Conservation (phyloP, 2,113 vertebrate genomes). For the Capreolus pygargus region DNA sequence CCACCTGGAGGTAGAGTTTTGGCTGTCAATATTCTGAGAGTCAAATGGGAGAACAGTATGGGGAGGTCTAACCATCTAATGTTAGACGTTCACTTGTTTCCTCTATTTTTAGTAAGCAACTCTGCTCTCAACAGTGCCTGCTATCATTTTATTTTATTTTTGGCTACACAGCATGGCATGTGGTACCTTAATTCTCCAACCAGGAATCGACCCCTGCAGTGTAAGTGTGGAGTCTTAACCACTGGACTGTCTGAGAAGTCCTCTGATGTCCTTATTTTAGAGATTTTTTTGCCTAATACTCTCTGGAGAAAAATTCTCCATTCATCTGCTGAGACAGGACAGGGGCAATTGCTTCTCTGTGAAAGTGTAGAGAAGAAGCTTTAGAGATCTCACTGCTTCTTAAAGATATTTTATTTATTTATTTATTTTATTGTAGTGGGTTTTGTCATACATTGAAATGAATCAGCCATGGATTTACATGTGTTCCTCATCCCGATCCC, state of each 20-base stretch:
- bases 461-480: too few species aligned
- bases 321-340: background rate
- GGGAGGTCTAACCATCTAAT: background rate
- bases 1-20: background rate
- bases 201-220: background rate
- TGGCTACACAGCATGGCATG: background rate
- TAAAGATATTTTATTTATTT: background rate
- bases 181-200: background rate
- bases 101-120: background rate
- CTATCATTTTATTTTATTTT: background rate
- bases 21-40: background rate
- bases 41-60: background rate
- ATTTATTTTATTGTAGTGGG: background rate
- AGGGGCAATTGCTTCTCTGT: background rate
- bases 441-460: too few species aligned
- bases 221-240: background rate
- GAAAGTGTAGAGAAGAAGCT: background rate
- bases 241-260: background rate
- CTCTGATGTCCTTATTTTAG: background rate
- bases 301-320: background rate
- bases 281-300: background rate
- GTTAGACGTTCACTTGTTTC: background rate
- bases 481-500: too few species aligned
- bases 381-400: background rate
- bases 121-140: background rate